These are phyloP conservation scores for Pseudeuparius sepicola DNA, from an alignment of 2,888 invertebrate species.

Conservation along the genomic window DNA sequence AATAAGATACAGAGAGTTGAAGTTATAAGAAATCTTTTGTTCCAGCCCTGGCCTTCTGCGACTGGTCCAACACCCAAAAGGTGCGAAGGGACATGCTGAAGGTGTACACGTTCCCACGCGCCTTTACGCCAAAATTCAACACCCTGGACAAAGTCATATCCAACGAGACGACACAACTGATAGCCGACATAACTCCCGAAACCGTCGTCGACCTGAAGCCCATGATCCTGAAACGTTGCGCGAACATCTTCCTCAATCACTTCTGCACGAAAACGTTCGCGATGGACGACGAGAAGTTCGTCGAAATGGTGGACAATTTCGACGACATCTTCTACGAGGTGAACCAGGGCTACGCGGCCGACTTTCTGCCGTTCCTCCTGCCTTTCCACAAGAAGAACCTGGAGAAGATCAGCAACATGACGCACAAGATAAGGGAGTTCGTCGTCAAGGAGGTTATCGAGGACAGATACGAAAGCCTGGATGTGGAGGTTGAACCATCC, in stretches of 20 bases:
- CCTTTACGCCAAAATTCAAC: conserved; percentile 44
- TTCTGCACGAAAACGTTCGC: conserved; percentile 48
- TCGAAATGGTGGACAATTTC: conserved; percentile 44
- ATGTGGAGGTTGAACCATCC: conserved; percentile 31
- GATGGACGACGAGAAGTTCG: conserved; percentile 39
- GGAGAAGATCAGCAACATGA: conserved; percentile 41
- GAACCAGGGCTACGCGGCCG: conserved; percentile 56
- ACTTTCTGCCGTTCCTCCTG: conserved; percentile 53
- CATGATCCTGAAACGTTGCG: conserved; percentile 43
- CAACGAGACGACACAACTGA: conserved; percentile 34
- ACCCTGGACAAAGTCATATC: conserved; percentile 43
- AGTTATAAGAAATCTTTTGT: too few relatives aligned
- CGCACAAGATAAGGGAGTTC: conserved; percentile 45
- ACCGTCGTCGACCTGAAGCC: conserved; percentile 36
- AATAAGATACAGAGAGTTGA: too few relatives aligned
- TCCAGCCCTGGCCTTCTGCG: conserved; percentile 57
- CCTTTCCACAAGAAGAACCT: conserved; percentile 45
- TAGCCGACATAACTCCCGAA: conserved; percentile 24
- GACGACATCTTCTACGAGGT: conserved; percentile 58
- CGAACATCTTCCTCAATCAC: conserved; percentile 51
- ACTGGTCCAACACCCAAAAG: conserved; percentile 57
- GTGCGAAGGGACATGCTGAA: conserved; percentile 48
- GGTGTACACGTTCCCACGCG: conserved; percentile 48
- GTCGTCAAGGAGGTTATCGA: conserved; percentile 43
- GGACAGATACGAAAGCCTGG: conserved; percentile 36